Evolutionary conservation across 2,888 invertebrate genomes (phyloP).

Genomic region (Scotopteryx bipunctaria): DNA sequence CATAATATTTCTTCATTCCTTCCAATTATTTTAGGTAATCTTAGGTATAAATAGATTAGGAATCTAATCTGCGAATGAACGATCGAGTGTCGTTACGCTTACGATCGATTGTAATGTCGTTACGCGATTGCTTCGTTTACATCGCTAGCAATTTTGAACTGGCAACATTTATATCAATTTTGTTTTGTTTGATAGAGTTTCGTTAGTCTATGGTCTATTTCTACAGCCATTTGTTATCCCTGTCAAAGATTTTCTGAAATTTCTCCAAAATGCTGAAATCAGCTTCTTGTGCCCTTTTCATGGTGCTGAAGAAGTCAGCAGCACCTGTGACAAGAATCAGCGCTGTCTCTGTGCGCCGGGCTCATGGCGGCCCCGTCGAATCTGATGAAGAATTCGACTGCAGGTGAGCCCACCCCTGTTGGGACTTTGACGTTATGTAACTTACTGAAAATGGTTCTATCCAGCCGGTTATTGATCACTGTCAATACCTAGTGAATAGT

Average conservation of each 20-base stretch:
- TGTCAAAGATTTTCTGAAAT: conserved; percentile 60
- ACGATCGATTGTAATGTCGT: no score
- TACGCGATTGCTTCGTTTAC: background rate
- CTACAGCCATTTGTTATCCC: conserved; percentile 76
- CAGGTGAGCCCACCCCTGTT: conserved; percentile 71
- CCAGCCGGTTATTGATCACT: conserved; percentile 28
- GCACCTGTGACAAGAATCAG: conserved; percentile 61
- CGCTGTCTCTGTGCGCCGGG: conserved; percentile 59
- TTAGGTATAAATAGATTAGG: no score
- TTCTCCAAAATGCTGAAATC: conserved; percentile 76
- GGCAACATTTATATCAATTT: background rate
- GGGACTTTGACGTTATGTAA: conserved; percentile 78
- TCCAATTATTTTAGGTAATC: no score
- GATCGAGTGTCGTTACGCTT: no score
- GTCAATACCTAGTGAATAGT: background rate
- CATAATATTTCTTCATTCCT: no score
- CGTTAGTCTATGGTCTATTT: conserved; percentile 47
- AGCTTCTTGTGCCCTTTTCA: conserved; percentile 66
- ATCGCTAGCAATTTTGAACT: conserved; percentile 29
- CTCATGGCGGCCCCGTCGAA: conserved; percentile 84
- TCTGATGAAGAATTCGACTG: conserved; percentile 94
- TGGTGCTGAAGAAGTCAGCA: conserved; percentile 69
- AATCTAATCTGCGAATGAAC: no score
- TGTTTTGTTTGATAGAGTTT: background rate
- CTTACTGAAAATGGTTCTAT: conserved; percentile 51